Conservation (phyloP, 2,888 invertebrate genomes). For the Caenorhabditis plicata region DNA sequence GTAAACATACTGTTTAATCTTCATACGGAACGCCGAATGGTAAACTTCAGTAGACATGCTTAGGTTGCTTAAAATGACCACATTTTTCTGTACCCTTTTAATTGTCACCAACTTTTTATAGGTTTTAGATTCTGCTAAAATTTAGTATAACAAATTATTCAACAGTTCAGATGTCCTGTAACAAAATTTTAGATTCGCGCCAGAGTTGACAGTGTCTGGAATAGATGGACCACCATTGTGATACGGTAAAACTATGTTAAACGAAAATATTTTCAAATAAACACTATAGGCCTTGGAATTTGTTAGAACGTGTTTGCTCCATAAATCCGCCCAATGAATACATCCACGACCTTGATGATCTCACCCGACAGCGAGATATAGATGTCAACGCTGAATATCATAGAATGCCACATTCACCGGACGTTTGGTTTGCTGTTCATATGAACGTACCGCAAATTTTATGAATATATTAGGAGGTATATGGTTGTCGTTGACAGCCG, state of each 20-base stretch:
- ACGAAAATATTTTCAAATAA: too few relatives aligned
- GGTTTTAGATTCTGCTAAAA: too few relatives aligned
- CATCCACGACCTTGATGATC: constrained; percentile 38
- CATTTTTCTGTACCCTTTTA: too few relatives aligned
- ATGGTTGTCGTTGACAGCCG: constrained; percentile 47
- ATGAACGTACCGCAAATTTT: background rate
- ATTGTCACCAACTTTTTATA: too few relatives aligned
- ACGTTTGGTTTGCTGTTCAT: constrained; percentile 27
- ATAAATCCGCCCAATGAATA: constrained; percentile 45
- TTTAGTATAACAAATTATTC: too few relatives aligned
- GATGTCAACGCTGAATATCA: constrained; percentile 37
- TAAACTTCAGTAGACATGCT: too few relatives aligned
- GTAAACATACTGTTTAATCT: too few relatives aligned
- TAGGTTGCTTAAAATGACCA: too few relatives aligned
- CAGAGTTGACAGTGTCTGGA: constrained; percentile 51
- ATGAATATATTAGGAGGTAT: constrained; percentile 33
- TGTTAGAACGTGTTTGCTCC: constrained; percentile 51
- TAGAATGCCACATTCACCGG: constrained; percentile 16
- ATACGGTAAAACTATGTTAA: too few relatives aligned
- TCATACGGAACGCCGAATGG: too few relatives aligned
- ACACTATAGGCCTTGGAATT: too few relatives aligned
- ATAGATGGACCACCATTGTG: constrained; percentile 44
- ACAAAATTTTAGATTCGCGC: constrained; percentile 49
- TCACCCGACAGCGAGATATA: constrained; percentile 38
- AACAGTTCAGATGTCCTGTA: too few relatives aligned